Base-by-base conservation (phyloP, 2,113 vertebrate genomes). In the Paracanthobrama guichenoti region DNA sequence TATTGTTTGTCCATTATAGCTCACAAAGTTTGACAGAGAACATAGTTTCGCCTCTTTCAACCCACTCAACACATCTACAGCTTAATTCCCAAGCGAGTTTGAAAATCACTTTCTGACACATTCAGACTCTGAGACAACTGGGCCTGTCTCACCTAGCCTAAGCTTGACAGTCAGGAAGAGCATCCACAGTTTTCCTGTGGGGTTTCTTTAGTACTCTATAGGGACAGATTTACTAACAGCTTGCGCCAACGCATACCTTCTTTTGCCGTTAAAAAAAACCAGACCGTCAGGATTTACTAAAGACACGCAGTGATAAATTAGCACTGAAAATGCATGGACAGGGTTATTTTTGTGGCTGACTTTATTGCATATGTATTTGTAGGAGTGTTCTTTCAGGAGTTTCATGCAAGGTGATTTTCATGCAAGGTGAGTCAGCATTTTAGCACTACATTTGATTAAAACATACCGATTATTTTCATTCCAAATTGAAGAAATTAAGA, bases 41-140 rank as follows among this genome's bases (percentile, higher is more conserved):
- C 20, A 35, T 71, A n/a, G 67, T 28, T 55, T 76, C 48, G 22
- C 24, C 74, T 26, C 72, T 76, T 57, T 76, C 26, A 76, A 22
- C 50, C 26, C 74, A 31, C 48, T 76, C 48, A 22, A 76, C 26
- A 55, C 48, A 55, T 57, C 26, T 35, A 59, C 22, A 77, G 28
- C 53, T 55, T 59, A 39, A 77, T 42, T 20, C 53, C 73, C 48
- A 14, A 59, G 50, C 2, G 75, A 59, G 75, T 57, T 18, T 77
- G n/a, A 59, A 55, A 55, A 59, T 77, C 26, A n/a, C 11, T 77
- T 77, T 77, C 20, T 0, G 6, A 77, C 75, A 72, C 42, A 46
- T 44, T 72, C 42, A 24, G 69, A 22, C 18, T n/a, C 31, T 55
- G 16, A 55, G n/a, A 28, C 73, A 76, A 13, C 14, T 77, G 31